Evolutionary conservation across 2,113 vertebrate genomes (phyloP).

Genomic region (Hipposideros armiger): DNA sequence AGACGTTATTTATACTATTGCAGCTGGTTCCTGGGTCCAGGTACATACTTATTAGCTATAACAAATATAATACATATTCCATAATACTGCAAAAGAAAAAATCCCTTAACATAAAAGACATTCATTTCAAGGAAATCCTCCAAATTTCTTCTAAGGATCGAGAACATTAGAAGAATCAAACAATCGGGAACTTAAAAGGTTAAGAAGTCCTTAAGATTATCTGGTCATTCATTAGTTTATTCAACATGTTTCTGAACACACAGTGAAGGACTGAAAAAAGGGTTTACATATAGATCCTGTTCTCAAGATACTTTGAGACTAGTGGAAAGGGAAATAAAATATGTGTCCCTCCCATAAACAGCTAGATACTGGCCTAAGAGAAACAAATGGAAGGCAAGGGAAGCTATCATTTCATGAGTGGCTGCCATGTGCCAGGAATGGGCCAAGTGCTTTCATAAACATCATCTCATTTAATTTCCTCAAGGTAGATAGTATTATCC

Average conservation of each 20-base stretch:
- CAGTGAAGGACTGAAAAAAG: not conserved
- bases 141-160: slow-evolving; percentile 28
- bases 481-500: not conserved
- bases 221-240: not conserved
- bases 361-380: not conserved
- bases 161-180: slow-evolving; percentile 34
- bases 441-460: not conserved
- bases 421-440: not conserved
- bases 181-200: slow-evolving; percentile 11
- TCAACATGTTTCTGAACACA: not conserved
- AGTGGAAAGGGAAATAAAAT: not conserved
- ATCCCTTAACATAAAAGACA: not conserved
- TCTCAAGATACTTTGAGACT: not conserved
- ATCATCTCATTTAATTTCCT: not conserved
- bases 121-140: slow-evolving; percentile 44
- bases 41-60: not conserved
- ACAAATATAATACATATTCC: not conserved
- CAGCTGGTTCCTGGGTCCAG: not conserved
- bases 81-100: not conserved
- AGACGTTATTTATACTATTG: not conserved
- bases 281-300: slow-evolving; percentile 3
- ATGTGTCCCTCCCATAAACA: not conserved
- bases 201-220: not conserved
- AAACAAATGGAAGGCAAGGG: not conserved
- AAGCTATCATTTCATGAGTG: not conserved